Evolutionary conservation across 2,113 vertebrate genomes (phyloP), one percentile per base, ranked within the genome.

Genomic region (Myotis brandtii): DNA sequence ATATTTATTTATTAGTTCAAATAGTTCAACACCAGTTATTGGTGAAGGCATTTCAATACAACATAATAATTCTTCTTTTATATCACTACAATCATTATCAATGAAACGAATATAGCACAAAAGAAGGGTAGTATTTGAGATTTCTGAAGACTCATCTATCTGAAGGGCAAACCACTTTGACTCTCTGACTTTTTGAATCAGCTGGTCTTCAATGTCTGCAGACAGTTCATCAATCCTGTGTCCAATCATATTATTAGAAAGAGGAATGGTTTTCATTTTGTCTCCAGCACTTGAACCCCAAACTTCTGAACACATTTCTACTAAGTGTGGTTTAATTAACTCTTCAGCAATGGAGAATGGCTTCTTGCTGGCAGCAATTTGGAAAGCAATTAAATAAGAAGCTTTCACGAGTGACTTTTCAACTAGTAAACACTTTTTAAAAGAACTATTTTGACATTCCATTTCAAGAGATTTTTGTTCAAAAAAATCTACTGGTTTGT

Each of bases 31-130:
- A 83, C 86, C 94, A 77, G 93, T 96, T 66, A 93, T 46, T 66
- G 66, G 91, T 93, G 94, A 96, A 91, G 91, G 56, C 12, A 94
- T 96, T 91, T 97, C 95, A 67, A 66, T 86, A 87, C 93, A 97
- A 97, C 96, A 97, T 18, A 97, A 10, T 91, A 97, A 97, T 89
- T 97, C 97, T 97, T 97, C 97, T 91, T 95, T 97, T 91, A 97
- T 76, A 89, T 97, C 97, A 93, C 69, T 64, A 91, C 79, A 95
- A 13, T 96, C 96, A 96, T 97, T 96, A 91, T 97, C 97, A 92
- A 97, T 97, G 86, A 97, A 97, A 75, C 97, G 97, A 88, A 97
- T 69, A 72, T 94, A 97, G 89, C 97, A 97, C 64, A 97, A 90
- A 87, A 97, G 95, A 86, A 97, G 93, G 11, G 96, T 89, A 20